Evolutionary conservation across 2,113 vertebrate genomes (phyloP), one percentile per base, ranked within the genome.

Genomic region (Cyprinodon variegatus): DNA sequence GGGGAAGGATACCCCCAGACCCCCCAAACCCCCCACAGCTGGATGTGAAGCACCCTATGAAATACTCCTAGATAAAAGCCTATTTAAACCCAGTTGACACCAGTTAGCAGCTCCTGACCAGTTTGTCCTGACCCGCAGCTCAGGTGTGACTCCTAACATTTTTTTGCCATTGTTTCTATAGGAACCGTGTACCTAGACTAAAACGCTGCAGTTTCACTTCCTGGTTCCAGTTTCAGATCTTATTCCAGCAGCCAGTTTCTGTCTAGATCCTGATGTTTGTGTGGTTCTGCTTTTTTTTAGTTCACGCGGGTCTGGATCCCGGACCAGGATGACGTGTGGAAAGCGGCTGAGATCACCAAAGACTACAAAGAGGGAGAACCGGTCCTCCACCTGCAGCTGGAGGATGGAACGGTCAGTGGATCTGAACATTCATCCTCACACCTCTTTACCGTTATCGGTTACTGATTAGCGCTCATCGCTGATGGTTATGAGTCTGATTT

Each of bases 231-330:
- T 38, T 59, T 13, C 13, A 37, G 61, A 36, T 36, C 4, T 3
- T 29, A 11, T 11, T 39, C 9, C 7, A 41, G n/a, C 60, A 4
- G 22, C 40, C 20, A 12, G 3, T 29, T 29, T 29, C 29, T 29
- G 29, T 29, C 29, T 29, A 29, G 29, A 29, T 29, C 3, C 45
- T 20, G 15, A 17, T 48, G 11, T 64, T 6, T 50, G 60, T 46
- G 36, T 69, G 68, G 41, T 41, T 68, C 38, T 77, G 48, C 29
- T 29, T 29, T 76, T 48, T 67, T 62, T 60, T 90, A 99, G 98
- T 94, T 91, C 83, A 97, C 98, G 0, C 94, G 93, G 89, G 97
- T 99, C 78, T 99, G 97, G 98, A 97, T 99, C 89, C 96, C 98
- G 11, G 96, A 99, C 87, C 92, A 94, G 0, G 94, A 96, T 0